Base-by-base conservation (phyloP, 2,113 vertebrate genomes). In the Scopus umbretta region DNA sequence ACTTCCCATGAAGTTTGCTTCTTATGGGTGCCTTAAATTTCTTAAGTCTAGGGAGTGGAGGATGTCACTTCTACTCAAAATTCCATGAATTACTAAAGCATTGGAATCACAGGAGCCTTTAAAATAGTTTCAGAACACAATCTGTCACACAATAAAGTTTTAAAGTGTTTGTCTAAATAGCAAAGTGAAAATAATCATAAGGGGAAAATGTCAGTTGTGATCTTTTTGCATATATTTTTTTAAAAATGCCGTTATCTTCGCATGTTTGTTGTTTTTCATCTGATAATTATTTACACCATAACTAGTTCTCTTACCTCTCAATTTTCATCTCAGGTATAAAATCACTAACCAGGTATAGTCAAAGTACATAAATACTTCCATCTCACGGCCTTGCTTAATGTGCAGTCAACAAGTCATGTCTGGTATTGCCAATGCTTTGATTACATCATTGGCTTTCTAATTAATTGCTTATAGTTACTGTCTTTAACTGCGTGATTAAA, bases 1-100 rank as follows among this genome's bases (percentile, higher is more conserved):
- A 88, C 81, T 91, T 92, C 81, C 70, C 50, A 59, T 88, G 89
- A 96, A 95, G 86, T 94, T 91, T 95, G 87, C 73, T 95, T 93
- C 91, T 91, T 86, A 71, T 19, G 94, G 95, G 96, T 97, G 96
- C 96, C 96, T 97, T 97, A 95, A 92, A 95, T 90, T 95, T 96
- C 90, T 66, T 78, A 82, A 67, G 84, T 93, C n/a, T 74, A 61
- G 50, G 56, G 59, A 92, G 50, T 76, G 73, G 84, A 80, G 11
- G 38, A 38, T 72, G n/a, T 73, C 8, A 2, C 23, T 88, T 92
- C 80, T 96, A 52, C 86, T 95, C 67, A 70, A 76, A 95, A 80
- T 52, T 91, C 71, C 81, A n/a, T 86, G 15, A 83, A 83, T 92
- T 92, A 47, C 47, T 81, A 52, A 95, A 96, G 45, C 62, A 61